phyloP scores from a whole-genome alignment of 2,888 invertebrate species.

The Rutpela maculata region DNA sequence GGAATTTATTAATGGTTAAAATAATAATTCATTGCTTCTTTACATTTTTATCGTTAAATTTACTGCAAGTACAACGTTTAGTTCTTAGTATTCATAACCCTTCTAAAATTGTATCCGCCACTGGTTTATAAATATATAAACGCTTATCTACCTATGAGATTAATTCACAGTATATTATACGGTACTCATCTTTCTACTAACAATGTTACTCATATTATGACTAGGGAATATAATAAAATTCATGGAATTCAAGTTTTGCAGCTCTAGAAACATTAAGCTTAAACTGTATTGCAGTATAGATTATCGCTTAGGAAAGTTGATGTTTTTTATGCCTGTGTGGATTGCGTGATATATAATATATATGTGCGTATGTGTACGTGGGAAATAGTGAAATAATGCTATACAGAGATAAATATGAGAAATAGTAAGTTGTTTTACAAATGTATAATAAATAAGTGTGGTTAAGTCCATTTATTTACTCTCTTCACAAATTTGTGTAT shows the following conservation, averaged over 20 bases:
- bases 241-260: conserved; percentile 36
- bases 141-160: conserved; percentile 9
- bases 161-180: background rate
- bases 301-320: background rate
- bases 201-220: conserved; percentile 31
- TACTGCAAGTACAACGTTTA: too few species aligned
- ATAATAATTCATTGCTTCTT: too few species aligned
- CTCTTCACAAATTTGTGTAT: too few species aligned
- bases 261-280: conserved; percentile 5
- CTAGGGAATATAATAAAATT: conserved; percentile 26
- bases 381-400: background rate
- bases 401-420: conserved; percentile 2
- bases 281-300: conserved; percentile 16
- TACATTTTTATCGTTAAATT: too few species aligned
- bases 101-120: background rate
- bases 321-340: background rate
- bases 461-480: too few species aligned
- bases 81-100: background rate
- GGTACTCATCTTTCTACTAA: conserved; percentile 11
- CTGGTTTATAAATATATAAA: background rate
- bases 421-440: conserved; percentile 2
- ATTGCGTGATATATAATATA: background rate
- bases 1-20: too few species aligned
- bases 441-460: background rate
- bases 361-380: background rate